phyloP scores from a whole-genome alignment of 2,113 vertebrate genomes.

The Beaufortia kweichowensis region DNA sequence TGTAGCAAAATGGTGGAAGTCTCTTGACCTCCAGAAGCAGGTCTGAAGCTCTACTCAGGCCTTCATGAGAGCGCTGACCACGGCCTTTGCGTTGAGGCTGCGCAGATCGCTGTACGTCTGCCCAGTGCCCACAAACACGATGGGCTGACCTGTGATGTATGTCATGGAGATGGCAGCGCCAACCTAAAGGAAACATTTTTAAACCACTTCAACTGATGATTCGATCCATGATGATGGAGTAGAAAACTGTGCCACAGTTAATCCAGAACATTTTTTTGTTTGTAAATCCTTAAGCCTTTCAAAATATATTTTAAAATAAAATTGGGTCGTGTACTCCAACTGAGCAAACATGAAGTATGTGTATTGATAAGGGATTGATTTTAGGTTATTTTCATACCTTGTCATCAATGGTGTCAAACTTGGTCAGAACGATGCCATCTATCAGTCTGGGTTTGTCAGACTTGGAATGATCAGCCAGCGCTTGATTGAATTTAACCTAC shows the following conservation, averaged over 20 bases:
- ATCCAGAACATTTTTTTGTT: no score
- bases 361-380: not conserved
- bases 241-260: no score
- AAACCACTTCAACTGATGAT: no score
- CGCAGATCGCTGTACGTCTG: conserved; percentile 98
- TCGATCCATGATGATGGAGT: no score
- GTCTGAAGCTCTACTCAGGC: conserved; percentile 70
- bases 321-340: not conserved
- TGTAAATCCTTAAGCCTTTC: no score
- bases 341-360: no score
- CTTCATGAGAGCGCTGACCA: conserved; percentile 97
- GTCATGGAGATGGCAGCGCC: conserved; percentile 99
- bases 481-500: conserved; percentile 98
- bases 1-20: not conserved
- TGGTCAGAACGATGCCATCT: conserved; percentile 97
- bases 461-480: conserved; percentile 95
- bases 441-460: conserved; percentile 92
- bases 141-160: conserved; percentile 98
- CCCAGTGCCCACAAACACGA: conserved; percentile 96
- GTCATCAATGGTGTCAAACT: conserved; percentile 99
- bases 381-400: conserved; percentile 79
- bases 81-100: conserved; percentile 94
- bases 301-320: no score
- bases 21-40: not conserved
- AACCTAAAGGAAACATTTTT: conserved; percentile 73